Evolutionary conservation across 2,113 vertebrate species (phyloP), one percentile per base, ranked within the genome.

Genomic region (rabbit (Oryctolagus cuniculus)): DNA sequence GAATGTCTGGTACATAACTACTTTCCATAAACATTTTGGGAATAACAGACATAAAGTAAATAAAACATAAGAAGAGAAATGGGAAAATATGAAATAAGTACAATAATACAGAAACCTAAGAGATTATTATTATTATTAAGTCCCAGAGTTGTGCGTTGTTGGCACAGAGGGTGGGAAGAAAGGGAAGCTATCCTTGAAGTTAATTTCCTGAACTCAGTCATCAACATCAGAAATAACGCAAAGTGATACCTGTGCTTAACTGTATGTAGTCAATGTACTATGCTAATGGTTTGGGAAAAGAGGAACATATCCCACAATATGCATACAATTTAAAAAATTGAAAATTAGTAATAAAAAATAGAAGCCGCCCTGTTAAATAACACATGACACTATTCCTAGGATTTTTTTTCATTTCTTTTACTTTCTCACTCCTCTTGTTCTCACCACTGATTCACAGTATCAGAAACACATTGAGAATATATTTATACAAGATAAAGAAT

Each of bases 401-500:
- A 80, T 10, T 61, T 9, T 75, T 64, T 2, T 53, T 44, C 5
- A 10, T 34, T 21, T 36, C 10, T 61, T 51, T 53, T 31, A 16
- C 34, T 61, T 13, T n/a, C n/a, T 36, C 16, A 44, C 64, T 17
- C 24, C 34, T 10, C 3, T 12, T 4, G 31, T 2, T 63, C 38
- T 49, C 27, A 34, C 11, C 13, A 58, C 11, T 22, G 2, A 22
- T 22, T 36, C 22, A 81, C 16, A 77, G 5, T 75, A 29, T 82
- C 58, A 70, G 36, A 92, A 83, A 15, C 10, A 72, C 66, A 53
- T 51, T 94, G 53, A 89, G 17, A 79, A 86, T 83, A 83, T 79
- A 78, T 44, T 87, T 38, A 87, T 89, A 19, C 10, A 67, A 90
- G n/a, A 92, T 85, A 90, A 91, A 91, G 16, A 86, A 29, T 66